Base-by-base conservation (phyloP, 2,797 vertebrate genomes). In the Threskiornis aethiopicus region DNA sequence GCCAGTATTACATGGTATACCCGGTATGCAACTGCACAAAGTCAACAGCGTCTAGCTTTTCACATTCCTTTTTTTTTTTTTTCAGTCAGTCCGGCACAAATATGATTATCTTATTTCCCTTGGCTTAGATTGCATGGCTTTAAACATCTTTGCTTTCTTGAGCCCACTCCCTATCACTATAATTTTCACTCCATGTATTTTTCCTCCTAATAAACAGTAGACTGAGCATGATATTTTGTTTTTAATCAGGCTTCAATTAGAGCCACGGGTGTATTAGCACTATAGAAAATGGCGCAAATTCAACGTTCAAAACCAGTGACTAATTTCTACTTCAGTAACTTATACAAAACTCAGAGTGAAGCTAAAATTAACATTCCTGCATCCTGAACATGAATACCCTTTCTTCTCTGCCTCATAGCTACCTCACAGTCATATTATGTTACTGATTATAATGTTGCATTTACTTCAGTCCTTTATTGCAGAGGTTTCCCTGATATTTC, bases 1-100 rank as follows among this genome's bases (percentile, higher is more conserved):
- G 94, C 91, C 81, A 84, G 87, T 93, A 95, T 98, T 97, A 97
- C 96, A 65, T 94, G 96, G 79, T 91, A 64, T 72, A 93, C 58
- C 51, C 5, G 79, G 92, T 93, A 96, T 97, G 97, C 95, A 97
- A 79, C 94, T 97, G 95, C 84, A 89, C 89, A 71, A 94, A 95
- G 83, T 94, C 95, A 95, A 91, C 65, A 84, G 93, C 5, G 6
- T 87, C 65, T 94, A 94, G 62, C 42, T 95, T 94, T 94, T 89
- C 83, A 67, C 91, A 92, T 95, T 94, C 78, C 28, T 69, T 80
- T 88, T 90, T 84, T 88, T 90, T 84, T 70, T 47, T 71, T 69
- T 64, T 11, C 4, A 14, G 49, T 83, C 22, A 49, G 57, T 84
- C 72, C 5, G 0, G 77, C 51, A 90, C 46, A 94, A 89, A 96